Percentiles rank a stretch among this genome's conserved stretches.
Conservation (phyloP, 1,140 invertebrate genomes). For the Drosophila persimilis region DNA sequence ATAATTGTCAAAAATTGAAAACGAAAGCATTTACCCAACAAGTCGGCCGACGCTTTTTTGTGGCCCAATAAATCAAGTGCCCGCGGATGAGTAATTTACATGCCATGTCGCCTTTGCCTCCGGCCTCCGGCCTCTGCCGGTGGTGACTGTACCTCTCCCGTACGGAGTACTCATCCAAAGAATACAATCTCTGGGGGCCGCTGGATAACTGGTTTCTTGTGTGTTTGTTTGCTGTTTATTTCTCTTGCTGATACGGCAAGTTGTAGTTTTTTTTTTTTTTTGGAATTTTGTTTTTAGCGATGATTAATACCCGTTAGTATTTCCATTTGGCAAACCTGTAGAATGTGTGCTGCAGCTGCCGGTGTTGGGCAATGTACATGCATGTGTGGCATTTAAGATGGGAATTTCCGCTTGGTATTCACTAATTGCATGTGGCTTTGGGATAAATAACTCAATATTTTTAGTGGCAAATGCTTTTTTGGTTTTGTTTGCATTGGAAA, state of each 20-base stretch:
- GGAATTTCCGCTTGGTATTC: too few species aligned
- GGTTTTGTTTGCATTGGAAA: too few species aligned
- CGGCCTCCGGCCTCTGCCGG: not conserved
- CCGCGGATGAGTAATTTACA: conserved; percentile 44
- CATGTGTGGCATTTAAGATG: too few species aligned
- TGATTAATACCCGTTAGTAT: too few species aligned
- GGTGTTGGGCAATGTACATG: too few species aligned
- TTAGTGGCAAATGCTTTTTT: too few species aligned
- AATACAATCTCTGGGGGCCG: conserved; percentile 21
- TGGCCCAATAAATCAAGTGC: conserved; percentile 34
- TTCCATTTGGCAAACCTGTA: too few species aligned
- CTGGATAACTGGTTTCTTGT: conserved; percentile 31
- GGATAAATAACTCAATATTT: too few species aligned
- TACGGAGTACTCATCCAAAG: conserved; percentile 7
- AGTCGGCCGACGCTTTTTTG: conserved; percentile 36
- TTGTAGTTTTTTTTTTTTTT: too few species aligned
- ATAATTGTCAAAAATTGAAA: conserved; percentile 41
- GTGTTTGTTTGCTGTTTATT: conserved; percentile 22
- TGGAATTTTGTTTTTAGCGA: too few species aligned
- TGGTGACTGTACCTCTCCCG: conserved; percentile 32
- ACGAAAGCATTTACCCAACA: conserved; percentile 46
- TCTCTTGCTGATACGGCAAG: conserved; percentile 15
- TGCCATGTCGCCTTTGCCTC: not conserved
- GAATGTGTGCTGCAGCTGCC: too few species aligned
- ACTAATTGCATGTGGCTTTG: too few species aligned